phyloP scores from a whole-genome alignment of 2,113 vertebrate species.

The Lasiurus borealis region DNA sequence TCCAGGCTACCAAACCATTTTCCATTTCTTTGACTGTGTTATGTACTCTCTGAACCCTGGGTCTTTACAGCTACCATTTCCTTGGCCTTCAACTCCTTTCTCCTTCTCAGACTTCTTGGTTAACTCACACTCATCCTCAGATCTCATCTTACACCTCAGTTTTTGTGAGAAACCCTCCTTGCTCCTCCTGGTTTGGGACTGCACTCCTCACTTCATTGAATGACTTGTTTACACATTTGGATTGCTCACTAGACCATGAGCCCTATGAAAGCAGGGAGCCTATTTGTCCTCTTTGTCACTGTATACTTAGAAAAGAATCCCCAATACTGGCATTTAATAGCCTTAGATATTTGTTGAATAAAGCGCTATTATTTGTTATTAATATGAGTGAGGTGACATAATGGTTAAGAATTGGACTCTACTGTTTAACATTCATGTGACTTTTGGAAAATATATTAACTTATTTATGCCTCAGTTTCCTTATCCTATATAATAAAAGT shows the following conservation, averaged over 20 bases:
- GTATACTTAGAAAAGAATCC: neutral
- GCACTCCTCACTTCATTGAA: neutral
- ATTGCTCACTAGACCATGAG: neutral
- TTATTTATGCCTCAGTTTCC: neutral
- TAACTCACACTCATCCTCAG: neutral
- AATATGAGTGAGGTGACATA: neutral
- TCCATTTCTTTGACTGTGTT: neutral
- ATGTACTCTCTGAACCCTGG: neutral
- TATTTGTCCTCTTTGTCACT: neutral
- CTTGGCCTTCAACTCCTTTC: neutral
- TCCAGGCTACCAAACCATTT: neutral
- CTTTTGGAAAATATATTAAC: neutral
- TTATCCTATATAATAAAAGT: neutral
- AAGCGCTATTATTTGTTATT: neutral
- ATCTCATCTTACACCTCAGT: neutral
- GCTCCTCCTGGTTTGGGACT: neutral
- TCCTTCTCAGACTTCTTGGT: neutral
- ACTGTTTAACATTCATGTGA: neutral
- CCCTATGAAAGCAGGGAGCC: neutral
- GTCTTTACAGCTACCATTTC: neutral
- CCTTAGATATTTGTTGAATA: conserved; percentile 9
- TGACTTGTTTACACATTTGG: neutral
- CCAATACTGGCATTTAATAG: neutral
- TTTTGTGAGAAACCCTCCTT: neutral
- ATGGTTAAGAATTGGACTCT: neutral